These are phyloP conservation scores for Paragorgia papillata DNA, from an alignment of 92 coral and sea anemone genomes.

Conservation along the genomic window DNA sequence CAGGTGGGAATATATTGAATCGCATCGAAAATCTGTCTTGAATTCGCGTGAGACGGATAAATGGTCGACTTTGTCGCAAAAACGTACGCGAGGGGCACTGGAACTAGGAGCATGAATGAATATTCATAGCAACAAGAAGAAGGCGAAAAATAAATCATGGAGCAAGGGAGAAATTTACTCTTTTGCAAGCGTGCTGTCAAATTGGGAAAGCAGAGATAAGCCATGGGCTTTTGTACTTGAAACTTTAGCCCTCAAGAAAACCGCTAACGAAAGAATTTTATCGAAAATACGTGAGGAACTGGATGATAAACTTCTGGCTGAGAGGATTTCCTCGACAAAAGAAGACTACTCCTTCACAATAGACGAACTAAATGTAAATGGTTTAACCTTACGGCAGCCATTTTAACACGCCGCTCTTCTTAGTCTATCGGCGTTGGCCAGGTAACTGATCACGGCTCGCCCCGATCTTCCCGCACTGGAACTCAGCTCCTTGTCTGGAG, in stretches of 20 bases:
- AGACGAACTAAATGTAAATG: constrained; percentile 32
- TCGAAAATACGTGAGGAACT: constrained; percentile 24
- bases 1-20: no score
- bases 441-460: no score
- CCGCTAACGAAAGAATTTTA: constrained; percentile 28
- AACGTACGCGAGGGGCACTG: background rate
- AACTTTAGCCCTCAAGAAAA: constrained; percentile 43
- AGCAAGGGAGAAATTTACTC: background rate
- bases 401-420: no score
- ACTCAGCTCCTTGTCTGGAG: no score
- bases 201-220: background rate
- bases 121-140: background rate
- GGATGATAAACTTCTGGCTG: constrained; percentile 31
- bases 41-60: background rate
- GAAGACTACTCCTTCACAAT: constrained; percentile 24
- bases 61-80: background rate
- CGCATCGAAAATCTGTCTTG: no score
- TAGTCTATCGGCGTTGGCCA: no score
- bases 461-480: no score
- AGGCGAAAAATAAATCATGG: background rate
- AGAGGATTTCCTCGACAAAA: constrained; percentile 1
- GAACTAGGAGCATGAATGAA: background rate
- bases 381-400: constrained; percentile 13
- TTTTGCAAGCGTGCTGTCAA: background rate
- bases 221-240: constrained; percentile 50